Conservation (phyloP, 2,797 vertebrate species). For the Xiphophorus birchmanni region DNA sequence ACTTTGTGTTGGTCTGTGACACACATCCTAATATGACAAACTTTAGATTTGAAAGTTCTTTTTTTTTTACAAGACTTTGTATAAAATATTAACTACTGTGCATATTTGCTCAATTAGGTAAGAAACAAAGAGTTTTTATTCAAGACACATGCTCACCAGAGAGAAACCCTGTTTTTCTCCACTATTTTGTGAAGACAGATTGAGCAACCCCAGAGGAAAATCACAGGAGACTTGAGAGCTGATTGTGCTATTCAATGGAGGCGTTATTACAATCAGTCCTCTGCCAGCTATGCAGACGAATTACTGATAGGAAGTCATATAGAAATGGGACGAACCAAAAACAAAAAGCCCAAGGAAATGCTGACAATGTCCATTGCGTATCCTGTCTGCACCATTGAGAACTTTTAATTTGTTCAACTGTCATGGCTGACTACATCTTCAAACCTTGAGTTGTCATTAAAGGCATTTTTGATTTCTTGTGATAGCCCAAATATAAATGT, state of each 20-base stretch:
- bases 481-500: slow-evolving; percentile 45
- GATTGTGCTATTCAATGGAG: slow-evolving; percentile 74
- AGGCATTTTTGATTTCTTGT: slow-evolving; percentile 51
- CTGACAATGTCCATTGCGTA: slow-evolving; percentile 59
- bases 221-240: slow-evolving; percentile 56
- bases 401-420: slow-evolving; percentile 73
- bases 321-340: slow-evolving; percentile 49
- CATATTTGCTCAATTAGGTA: slow-evolving; percentile 47
- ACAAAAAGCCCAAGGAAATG: slow-evolving; percentile 59
- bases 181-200: slow-evolving; percentile 54
- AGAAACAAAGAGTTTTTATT: slow-evolving; percentile 42
- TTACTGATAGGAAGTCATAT: slow-evolving; percentile 65
- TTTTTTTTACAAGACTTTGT: background rate
- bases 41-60: background rate
- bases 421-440: slow-evolving; percentile 53
- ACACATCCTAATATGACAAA: no score
- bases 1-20: background rate
- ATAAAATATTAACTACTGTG: slow-evolving; percentile 23
- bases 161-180: slow-evolving; percentile 37
- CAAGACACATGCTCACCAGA: slow-evolving; percentile 41
- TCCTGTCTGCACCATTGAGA: slow-evolving; percentile 55
- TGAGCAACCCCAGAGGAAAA: slow-evolving; percentile 56
- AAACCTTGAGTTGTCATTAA: slow-evolving; percentile 67
- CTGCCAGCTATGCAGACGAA: slow-evolving; percentile 65
- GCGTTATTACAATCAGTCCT: slow-evolving; percentile 73